Conservation (phyloP, 2,888 invertebrate species). For the Caenorhabditis panamensis region DNA sequence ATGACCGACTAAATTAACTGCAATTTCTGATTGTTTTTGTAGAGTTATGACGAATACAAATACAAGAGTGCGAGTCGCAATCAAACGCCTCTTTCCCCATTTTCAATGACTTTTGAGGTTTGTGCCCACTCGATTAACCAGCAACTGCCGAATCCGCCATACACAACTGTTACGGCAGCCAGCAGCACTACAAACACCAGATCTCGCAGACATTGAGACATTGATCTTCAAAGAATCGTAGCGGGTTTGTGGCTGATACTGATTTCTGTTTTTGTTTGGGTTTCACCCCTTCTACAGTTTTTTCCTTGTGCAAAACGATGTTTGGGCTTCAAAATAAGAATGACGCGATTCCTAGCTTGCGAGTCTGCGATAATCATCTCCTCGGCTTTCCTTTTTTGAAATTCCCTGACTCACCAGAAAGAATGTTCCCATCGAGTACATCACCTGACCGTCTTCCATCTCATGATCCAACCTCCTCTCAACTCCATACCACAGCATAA, state of each 20-base stretch:
- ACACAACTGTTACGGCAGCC: not conserved
- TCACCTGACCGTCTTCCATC: conserved; percentile 22
- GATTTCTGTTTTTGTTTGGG: too few species aligned
- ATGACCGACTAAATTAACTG: conserved; percentile 24
- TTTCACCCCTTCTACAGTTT: too few species aligned
- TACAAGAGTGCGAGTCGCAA: conserved; percentile 16
- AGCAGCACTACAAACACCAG: not conserved
- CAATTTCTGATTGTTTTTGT: conserved; percentile 47
- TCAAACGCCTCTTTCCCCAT: not conserved
- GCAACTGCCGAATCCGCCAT: not conserved
- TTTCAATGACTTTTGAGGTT: conserved; percentile 28
- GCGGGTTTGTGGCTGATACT: too few species aligned
- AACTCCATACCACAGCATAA: conserved; percentile 19
- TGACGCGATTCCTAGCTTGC: not conserved
- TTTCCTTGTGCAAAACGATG: not conserved
- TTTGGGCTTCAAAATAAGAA: not conserved
- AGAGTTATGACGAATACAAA: conserved; percentile 52
- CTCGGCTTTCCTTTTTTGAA: conserved; percentile 14
- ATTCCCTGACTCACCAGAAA: not conserved
- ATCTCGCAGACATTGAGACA: not conserved
- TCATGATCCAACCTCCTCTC: conserved; percentile 10
- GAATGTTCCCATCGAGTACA: not conserved
- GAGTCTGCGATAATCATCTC: conserved; percentile 30
- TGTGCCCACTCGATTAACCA: conserved; percentile 25
- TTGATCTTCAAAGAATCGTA: not conserved